phyloP scores from a whole-genome alignment of 2,797 vertebrate genomes.

The Euthynnus affinis region DNA sequence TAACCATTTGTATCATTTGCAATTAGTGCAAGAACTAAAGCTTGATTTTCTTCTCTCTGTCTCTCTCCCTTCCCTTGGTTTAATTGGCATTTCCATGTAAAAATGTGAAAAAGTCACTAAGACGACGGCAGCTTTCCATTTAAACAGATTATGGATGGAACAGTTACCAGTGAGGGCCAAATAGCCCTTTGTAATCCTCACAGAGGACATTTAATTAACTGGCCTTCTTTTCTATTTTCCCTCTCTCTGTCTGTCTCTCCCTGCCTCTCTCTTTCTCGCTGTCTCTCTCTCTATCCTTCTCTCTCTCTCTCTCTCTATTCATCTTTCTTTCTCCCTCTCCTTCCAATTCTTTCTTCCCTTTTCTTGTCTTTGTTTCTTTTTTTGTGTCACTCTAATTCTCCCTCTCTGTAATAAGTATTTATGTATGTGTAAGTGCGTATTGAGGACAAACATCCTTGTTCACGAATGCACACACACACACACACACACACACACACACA shows the following conservation, averaged over 20 bases:
- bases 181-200: constrained; percentile 82
- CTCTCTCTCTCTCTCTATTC: constrained; percentile 7
- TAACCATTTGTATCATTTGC: constrained; percentile 79
- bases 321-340: constrained; percentile 26
- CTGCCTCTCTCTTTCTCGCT: background rate
- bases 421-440: background rate
- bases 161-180: constrained; percentile 78
- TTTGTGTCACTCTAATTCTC: constrained; percentile 18
- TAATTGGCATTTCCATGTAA: constrained; percentile 80
- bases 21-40: constrained; percentile 77
- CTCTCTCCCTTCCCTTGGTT: constrained; percentile 55
- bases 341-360: background rate
- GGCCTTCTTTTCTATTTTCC: constrained; percentile 54
- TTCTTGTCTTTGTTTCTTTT: background rate
- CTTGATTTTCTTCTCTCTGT: constrained; percentile 37
- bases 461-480: background rate
- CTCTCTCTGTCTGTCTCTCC: background rate
- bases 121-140: constrained; percentile 68
- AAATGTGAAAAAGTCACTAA: constrained; percentile 77
- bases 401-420: background rate
- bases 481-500: background rate
- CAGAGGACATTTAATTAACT: constrained; percentile 85
- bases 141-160: constrained; percentile 82
- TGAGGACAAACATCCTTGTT: background rate
- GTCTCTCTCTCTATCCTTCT: background rate